Evolutionary conservation across 2,797 vertebrate species (phyloP).

Genomic region (Vespertilio murinus): DNA sequence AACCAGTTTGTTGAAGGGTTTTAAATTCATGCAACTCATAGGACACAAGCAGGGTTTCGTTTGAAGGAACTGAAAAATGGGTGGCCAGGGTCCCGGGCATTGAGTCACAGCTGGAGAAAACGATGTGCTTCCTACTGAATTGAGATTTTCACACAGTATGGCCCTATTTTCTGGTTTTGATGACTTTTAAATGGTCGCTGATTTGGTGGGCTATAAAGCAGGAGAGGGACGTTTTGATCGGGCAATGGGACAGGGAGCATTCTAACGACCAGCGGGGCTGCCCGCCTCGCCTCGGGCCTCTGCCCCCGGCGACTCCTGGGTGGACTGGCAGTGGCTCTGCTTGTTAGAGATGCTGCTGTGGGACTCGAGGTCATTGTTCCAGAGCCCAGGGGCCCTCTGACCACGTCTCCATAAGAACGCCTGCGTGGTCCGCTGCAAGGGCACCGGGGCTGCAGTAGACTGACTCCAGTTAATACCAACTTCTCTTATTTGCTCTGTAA

Average conservation of each 20-base stretch:
- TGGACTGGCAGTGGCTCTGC: not conserved
- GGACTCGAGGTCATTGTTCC: too few relatives aligned
- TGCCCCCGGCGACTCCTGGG: too few relatives aligned
- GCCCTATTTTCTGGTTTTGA: not conserved
- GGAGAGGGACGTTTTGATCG: not conserved
- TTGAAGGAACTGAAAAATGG: not conserved
- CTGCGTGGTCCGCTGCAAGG: accelerated
- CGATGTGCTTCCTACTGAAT: not conserved
- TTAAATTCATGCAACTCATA: not conserved
- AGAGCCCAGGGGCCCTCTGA: not conserved
- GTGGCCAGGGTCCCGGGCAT: not conserved
- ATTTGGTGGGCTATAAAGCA: not conserved
- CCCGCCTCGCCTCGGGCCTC: too few relatives aligned
- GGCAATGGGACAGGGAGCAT: too few relatives aligned
- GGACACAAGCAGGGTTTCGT: not conserved
- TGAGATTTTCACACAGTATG: not conserved
- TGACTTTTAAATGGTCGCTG: not conserved
- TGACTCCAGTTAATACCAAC: accelerated
- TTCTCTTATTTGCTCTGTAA: not conserved
- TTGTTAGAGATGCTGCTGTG: accelerated
- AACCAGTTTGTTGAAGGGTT: not conserved
- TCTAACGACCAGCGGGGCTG: too few relatives aligned
- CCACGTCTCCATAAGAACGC: accelerated
- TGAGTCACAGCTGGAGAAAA: not conserved
- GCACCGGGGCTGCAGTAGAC: accelerated